Base-by-base conservation (phyloP, 2,888 invertebrate species). In the Hirudinaria manillensis region DNA sequence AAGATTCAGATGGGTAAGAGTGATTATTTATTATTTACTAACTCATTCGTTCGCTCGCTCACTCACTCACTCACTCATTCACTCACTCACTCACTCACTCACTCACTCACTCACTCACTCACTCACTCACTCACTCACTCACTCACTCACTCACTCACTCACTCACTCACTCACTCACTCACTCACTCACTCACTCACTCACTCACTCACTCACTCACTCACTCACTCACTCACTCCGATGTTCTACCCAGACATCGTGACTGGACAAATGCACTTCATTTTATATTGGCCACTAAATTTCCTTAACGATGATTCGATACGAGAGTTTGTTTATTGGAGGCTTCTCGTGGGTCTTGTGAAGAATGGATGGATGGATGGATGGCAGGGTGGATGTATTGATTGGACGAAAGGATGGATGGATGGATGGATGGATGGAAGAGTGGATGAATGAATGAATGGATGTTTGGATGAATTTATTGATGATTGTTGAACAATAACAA, bases 141-240 rank as follows among this genome's bases (percentile, higher is more conserved):
- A 73, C 73, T 73, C 73, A 73, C 73, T 73, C 73, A 73, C 73
- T 61, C 73, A 74, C 74, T 74, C 74, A 74, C 74, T 74, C 74
- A 74, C 74, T 74, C 74, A 74, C 74, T 74, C 74, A 74, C 74
- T 74, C 74, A 74, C 74, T 74, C 74, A 74, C 66, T 74, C 74
- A 74, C 66, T 74, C 74, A 74, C 66, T 74, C 74, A 74, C 66
- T 74, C 74, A 74, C 66, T 74, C 74, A 66, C 74, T 74, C 74
- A 74, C 74, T 74, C 74, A 74, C 74, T 74, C 74, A 74, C 74
- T 74, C 74, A 74, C 74, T 74, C 74, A 74, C 74, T 74, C 74
- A 29, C 61, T 61, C 61, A 61, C 61, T 61, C 61, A 61, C 24
- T 61, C 61, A 7, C 61, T 61, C 61, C 45, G 53, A 55, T 16